Evolutionary conservation across 1,140 invertebrate species (phyloP).

Genomic region (Bilobella aurantiaca): DNA sequence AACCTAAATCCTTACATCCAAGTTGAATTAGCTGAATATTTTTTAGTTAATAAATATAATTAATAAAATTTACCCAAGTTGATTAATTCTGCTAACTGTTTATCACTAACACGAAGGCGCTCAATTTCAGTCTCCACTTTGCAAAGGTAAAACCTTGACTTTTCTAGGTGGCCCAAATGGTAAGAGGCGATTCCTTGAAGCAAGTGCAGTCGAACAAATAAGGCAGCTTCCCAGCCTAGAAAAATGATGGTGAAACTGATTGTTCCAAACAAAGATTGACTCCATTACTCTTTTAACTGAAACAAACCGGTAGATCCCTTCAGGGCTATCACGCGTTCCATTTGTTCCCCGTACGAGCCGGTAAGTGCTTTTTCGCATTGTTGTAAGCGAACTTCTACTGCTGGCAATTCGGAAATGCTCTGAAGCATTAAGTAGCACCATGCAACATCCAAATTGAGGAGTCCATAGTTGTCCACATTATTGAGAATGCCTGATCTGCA

Average conservation of each 20-base stretch:
- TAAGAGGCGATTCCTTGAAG: constrained; percentile 65
- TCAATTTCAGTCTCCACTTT: constrained; percentile 51
- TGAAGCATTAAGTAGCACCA: constrained; percentile 71
- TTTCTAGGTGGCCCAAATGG: constrained; percentile 55
- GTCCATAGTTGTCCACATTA: constrained; percentile 47
- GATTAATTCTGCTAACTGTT: constrained; percentile 45
- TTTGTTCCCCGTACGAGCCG: constrained; percentile 57
- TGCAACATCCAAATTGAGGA: constrained; percentile 68
- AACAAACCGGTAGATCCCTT: constrained; percentile 52
- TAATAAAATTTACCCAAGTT: constrained; percentile 43
- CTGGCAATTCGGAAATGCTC: constrained; percentile 57
- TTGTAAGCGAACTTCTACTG: constrained; percentile 54
- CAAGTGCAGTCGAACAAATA: constrained; percentile 63
- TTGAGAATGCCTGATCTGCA: constrained; percentile 56
- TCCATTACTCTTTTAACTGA: not conserved
- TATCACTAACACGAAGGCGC: constrained; percentile 51
- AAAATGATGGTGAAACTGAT: constrained; percentile 11
- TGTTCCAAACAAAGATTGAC: not conserved
- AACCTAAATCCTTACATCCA: not conserved
- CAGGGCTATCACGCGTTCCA: constrained; percentile 54
- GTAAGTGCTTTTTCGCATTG: constrained; percentile 55
- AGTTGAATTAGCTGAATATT: not conserved
- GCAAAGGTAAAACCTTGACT: constrained; percentile 49
- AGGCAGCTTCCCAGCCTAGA: constrained; percentile 57
- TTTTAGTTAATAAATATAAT: not conserved